phyloP scores from a whole-genome alignment of 2,113 vertebrate species.

The Galeopterus variegatus region DNA sequence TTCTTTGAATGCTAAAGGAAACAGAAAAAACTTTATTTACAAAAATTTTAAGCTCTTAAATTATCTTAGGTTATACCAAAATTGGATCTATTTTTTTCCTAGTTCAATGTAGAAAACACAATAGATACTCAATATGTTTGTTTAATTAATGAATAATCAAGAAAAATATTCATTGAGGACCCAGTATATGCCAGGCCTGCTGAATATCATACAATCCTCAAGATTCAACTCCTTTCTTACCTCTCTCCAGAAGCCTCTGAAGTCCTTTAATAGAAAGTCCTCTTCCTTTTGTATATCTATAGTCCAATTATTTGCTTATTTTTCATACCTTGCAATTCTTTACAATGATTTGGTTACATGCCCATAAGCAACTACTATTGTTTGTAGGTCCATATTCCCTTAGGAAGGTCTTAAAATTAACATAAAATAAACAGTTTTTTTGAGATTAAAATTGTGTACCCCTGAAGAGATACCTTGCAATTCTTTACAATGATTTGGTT shows the following conservation, averaged over 20 bases:
- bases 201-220: neutral
- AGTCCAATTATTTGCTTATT: constrained; percentile 10
- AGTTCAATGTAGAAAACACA: constrained; percentile 1
- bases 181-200: neutral
- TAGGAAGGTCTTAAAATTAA: neutral
- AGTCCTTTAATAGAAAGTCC: neutral
- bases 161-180: neutral
- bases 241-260: constrained; percentile 11
- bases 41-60: constrained; percentile 23
- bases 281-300: neutral
- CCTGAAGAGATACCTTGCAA: neutral
- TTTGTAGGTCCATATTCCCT: neutral
- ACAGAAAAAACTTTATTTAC: neutral
- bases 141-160: constrained; percentile 51
- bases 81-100: neutral
- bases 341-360: neutral
- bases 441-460: neutral
- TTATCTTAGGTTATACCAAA: neutral
- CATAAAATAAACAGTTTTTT: neutral
- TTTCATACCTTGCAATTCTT: constrained; percentile 19
- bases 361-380: neutral
- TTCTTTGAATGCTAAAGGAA: constrained; percentile 56
- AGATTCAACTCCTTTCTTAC: neutral
- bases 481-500: constrained; percentile 44
- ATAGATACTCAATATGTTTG: neutral